Evolutionary conservation across 92 coral and sea anemone genomes (phyloP), one percentile per base, ranked within the genome.

Genomic region (Bergia puertoricense): DNA sequence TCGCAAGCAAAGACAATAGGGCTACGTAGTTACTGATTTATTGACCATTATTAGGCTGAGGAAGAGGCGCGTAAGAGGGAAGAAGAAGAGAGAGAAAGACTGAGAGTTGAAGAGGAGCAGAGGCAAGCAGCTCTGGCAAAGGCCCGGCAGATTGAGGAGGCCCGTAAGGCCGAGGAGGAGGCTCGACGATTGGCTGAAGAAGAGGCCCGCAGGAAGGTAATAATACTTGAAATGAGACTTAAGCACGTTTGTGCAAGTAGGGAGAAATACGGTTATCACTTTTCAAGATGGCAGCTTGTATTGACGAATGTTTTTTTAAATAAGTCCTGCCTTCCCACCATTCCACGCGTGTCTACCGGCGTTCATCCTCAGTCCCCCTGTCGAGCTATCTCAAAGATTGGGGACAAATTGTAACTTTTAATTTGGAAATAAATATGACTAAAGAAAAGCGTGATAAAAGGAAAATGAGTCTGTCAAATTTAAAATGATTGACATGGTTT

Each of bases 121-220:
- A 89, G 88, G 30, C 95, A 91, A 88, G 96, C 96, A 14, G 96
- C 93, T 79, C 85, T 97, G 82, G 92, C 91, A 30, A 95, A 92
- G 76, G 99, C 97, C 8, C 92, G 95, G 44, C 98, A 93, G 46
- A 89, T 96, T 66, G 99, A 96, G 87, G 99, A 94, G 89, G 99
- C 99, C 16, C 85, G 97, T 79, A 93, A 93, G 89, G 93, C 90
- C 20, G 97, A 94, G 76, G 95, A 91, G 79, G 96, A 96, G 82
- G 99, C 98, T 5, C 92, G 48, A 68, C 89, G 94, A 66, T 80
- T 88, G 57, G 97, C 97, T 59, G 95, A 93, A 50, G 97, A 93
- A 37, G 95, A 95, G 85, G 92, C 43, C 10, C 57, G 71, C 51
- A 65, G 79, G 46, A 72, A 84, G 79, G 90, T 88, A 22, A 36